Base-by-base conservation (phyloP, 2,888 invertebrate species). In the Pyrrhia umbra region DNA sequence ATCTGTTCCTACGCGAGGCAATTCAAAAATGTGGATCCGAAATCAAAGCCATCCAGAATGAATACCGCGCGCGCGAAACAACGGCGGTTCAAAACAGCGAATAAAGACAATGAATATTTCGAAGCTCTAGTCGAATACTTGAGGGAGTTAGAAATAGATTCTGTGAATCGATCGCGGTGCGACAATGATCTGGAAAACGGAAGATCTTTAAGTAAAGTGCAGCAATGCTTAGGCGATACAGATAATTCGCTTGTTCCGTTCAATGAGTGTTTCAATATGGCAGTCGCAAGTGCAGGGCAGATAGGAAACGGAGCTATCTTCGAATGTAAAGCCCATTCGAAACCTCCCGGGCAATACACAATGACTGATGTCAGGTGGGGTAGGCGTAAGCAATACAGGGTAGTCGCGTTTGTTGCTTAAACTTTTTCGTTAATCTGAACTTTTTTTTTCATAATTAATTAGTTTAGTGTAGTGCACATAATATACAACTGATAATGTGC, bases 1-100 rank as follows among this genome's bases (percentile, higher is more conserved):
- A 8, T 50, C 6, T 27, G 43, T 43, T n/a, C 43, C 1, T 54
- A 39, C 23, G 52, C 10, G 18, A 54, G 75, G 27, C 20, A n/a
- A 66, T 8, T 20, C 10, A 54, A 45, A 34, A 40, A 15, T 27
- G 6, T 0, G 9, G 18, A 2, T 6, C 25, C 0, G 20, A 64
- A 45, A 34, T 27, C 18, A 6, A 66, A 18, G 5, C 9, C 6
- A 39, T 16, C n/a, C 2, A 43, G 40, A 43, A 21, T 8, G 43
- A 2, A 6, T 46, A 15, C 46, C n/a, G 23, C 37, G 20, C n/a
- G 23, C 37, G 16, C n/a, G 20, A 43, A 37, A 13, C 34, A n/a
- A 16, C 34, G 16, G 4, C 21, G 27, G 23, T 52, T 39, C 9
- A 39, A 57, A 47, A 18, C 8, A 9, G 23, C 13, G 18, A 30